phyloP scores from a whole-genome alignment of 2,797 vertebrate species.

The Pempheris klunzingeri region DNA sequence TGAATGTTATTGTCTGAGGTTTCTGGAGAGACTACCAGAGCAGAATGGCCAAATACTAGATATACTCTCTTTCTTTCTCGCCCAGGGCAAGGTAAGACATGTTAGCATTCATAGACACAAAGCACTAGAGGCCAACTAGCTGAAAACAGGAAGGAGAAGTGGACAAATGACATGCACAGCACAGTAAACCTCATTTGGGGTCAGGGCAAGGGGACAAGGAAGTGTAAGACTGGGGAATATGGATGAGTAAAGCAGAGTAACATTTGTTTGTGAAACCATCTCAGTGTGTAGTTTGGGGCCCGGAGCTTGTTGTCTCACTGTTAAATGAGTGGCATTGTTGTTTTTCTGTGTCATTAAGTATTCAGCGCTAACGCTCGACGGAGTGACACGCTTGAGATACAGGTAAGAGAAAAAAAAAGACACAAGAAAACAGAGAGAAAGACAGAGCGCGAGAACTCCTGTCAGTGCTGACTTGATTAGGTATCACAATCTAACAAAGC shows the following conservation, averaged over 20 bases:
- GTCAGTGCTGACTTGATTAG: conserved; percentile 78
- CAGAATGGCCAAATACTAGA: conserved; percentile 75
- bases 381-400: conserved; percentile 71
- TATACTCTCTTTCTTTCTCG: conserved; percentile 74
- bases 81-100: conserved; percentile 81
- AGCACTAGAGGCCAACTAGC: conserved; percentile 75
- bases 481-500: conserved; percentile 69
- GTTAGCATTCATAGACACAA: conserved; percentile 79
- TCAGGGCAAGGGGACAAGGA: conserved; percentile 51
- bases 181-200: conserved; percentile 64
- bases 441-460: conserved; percentile 59
- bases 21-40: conserved; percentile 69
- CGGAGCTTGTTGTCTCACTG: conserved; percentile 40
- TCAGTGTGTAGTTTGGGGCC: neutral
- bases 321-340: conserved; percentile 63
- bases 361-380: conserved; percentile 67
- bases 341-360: conserved; percentile 73
- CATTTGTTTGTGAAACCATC: conserved; percentile 31
- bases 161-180: conserved; percentile 71
- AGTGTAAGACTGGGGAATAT: conserved; percentile 33
- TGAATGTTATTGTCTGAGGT: conserved; percentile 65
- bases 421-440: conserved; percentile 36
- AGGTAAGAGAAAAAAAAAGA: conserved; percentile 31
- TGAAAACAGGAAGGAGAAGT: conserved; percentile 68
- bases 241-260: conserved; percentile 41